phyloP scores from a whole-genome alignment of 2,797 vertebrate species.

The Helicolenus hilgendorfi region DNA sequence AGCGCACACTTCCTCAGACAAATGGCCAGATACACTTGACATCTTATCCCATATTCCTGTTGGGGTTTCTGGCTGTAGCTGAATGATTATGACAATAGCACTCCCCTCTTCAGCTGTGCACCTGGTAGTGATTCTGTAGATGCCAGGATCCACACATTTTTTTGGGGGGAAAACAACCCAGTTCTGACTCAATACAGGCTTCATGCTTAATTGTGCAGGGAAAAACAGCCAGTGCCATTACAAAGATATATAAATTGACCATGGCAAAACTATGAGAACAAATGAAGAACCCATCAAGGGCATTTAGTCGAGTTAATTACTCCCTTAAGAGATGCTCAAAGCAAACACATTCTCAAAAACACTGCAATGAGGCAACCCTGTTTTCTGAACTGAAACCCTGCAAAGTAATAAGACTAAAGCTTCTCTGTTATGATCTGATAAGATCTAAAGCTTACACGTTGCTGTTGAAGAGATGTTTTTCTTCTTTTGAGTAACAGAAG shows the following conservation, averaged over 20 bases:
- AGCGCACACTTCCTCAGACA: slow-evolving; percentile 42
- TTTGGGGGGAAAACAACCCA: not conserved
- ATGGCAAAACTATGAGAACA: not conserved
- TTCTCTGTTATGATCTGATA: not conserved
- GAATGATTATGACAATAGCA: slow-evolving; percentile 47
- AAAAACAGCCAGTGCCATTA: not conserved
- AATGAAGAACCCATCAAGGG: not conserved
- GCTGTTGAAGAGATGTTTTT: not conserved
- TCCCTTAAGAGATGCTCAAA: not conserved
- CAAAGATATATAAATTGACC: not conserved
- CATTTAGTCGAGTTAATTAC: not conserved
- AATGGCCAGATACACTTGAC: slow-evolving; percentile 45
- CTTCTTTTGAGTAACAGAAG: not conserved
- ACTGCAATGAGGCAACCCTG: not conserved
- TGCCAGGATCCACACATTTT: not conserved
- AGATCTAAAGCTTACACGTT: not conserved
- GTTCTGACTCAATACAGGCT: not conserved
- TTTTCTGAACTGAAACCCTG: not conserved
- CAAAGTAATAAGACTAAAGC: not conserved
- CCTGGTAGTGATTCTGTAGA: not conserved
- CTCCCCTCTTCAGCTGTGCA: slow-evolving; percentile 27
- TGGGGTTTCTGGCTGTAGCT: slow-evolving; percentile 7
- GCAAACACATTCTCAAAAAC: not conserved
- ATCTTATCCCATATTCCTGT: slow-evolving; percentile 19
- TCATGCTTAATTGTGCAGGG: not conserved